phyloP scores from a whole-genome alignment of 2,888 invertebrate genomes.

The Drosophila subsilvestris region DNA sequence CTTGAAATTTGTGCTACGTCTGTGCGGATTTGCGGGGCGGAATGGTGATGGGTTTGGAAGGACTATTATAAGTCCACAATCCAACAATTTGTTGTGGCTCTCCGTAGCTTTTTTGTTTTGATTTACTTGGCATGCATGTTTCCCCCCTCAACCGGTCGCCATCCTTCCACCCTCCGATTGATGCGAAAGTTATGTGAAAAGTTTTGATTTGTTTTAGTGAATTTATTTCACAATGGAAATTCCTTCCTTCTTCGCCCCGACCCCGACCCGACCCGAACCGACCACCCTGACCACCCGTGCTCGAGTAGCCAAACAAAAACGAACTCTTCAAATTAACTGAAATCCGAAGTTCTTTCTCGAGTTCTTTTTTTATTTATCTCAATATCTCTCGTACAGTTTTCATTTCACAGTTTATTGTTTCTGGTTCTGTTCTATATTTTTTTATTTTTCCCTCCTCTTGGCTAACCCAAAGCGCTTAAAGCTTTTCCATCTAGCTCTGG shows the following conservation, averaged over 20 bases:
- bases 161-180: conserved; percentile 46
- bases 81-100: conserved; percentile 37
- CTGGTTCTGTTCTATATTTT: conserved; percentile 25
- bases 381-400: conserved; percentile 42
- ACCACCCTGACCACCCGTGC: neutral
- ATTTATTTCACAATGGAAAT: conserved; percentile 63
- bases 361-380: conserved; percentile 48
- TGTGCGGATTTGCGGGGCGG: conserved; percentile 22
- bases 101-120: conserved; percentile 45
- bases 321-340: conserved; percentile 66
- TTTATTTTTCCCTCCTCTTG: conserved; percentile 12
- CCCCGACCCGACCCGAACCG: neutral
- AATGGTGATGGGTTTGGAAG: neutral
- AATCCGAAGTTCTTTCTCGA: conserved; percentile 53
- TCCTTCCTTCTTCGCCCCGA: conserved; percentile 24
- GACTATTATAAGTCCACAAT: conserved; percentile 58
- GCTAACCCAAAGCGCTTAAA: conserved; percentile 32
- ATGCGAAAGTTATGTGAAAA: conserved; percentile 79
- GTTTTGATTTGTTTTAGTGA: conserved; percentile 79
- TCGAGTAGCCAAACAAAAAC: conserved; percentile 40
- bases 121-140: conserved; percentile 60
- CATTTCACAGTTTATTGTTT: conserved; percentile 34
- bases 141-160: neutral
- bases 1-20: conserved; percentile 55
- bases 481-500: conserved; percentile 34